These are phyloP conservation scores for Candidula unifasciata DNA, from an alignment of 2,888 invertebrate genomes.

Conservation along the genomic window DNA sequence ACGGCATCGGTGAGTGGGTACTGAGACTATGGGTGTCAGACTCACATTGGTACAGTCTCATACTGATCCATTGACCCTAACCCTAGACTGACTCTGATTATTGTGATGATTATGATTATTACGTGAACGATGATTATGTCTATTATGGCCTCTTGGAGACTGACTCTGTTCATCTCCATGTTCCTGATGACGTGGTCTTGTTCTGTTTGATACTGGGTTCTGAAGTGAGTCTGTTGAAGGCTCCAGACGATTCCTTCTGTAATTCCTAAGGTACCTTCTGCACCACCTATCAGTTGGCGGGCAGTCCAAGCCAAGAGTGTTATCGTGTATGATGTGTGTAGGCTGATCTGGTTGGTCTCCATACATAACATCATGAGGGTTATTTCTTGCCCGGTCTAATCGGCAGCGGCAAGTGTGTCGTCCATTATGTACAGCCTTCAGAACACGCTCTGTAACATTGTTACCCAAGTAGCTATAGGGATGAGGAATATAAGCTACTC, in stretches of 20 bases:
- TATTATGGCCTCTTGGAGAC: background rate
- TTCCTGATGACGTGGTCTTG: background rate
- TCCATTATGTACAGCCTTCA: conserved; percentile 54
- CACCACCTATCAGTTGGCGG: background rate
- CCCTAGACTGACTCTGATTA: background rate
- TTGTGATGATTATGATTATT: conserved; percentile 26
- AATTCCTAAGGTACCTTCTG: background rate
- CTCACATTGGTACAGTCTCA: conserved; percentile 44
- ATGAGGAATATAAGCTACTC: conserved; percentile 66
- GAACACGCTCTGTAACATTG: conserved; percentile 55
- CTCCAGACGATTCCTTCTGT: conserved; percentile 14
- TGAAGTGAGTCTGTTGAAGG: background rate
- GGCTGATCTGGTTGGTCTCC: conserved; percentile 39
- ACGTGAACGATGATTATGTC: background rate
- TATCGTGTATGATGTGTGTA: background rate
- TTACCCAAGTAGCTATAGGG: conserved; percentile 62
- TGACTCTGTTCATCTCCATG: background rate
- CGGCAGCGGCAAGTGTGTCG: conserved; percentile 57
- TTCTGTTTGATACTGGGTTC: background rate
- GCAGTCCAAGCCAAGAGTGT: background rate
- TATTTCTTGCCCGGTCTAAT: background rate
- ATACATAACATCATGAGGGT: conserved; percentile 51
- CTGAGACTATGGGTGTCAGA: conserved; percentile 10
- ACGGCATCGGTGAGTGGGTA: conserved; percentile 53
- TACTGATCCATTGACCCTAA: conserved; percentile 1